Evolutionary conservation across 2,113 vertebrate species (phyloP).

Genomic region (Chinchilla lanigera): DNA sequence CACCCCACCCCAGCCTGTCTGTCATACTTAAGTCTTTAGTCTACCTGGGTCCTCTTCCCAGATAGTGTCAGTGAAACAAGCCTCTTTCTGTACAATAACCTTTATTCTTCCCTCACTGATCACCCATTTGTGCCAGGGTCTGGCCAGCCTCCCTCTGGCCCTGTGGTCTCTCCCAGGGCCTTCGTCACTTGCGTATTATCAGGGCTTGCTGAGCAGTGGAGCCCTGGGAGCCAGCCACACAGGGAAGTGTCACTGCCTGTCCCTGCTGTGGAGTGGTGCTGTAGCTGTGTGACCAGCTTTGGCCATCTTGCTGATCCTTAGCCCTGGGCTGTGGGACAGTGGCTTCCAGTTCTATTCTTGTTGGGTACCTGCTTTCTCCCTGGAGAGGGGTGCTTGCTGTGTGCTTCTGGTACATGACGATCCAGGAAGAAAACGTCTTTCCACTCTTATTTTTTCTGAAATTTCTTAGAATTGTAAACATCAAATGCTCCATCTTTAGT

Average conservation of each 20-base stretch:
- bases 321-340: fast-evolving
- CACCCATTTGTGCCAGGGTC: background rate
- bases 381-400: background rate
- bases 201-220: background rate
- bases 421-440: background rate
- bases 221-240: background rate
- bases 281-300: fast-evolving
- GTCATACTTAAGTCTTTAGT: fast-evolving
- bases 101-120: background rate
- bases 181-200: fast-evolving
- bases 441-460: background rate
- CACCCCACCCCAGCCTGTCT: background rate
- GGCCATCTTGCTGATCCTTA: fast-evolving
- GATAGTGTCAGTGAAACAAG: fast-evolving
- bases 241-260: fast-evolving
- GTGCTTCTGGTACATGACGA: fast-evolving
- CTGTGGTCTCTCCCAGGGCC: background rate
- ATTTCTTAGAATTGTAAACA: background rate
- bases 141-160: background rate
- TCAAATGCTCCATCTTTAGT: background rate
- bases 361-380: background rate
- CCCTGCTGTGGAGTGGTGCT: background rate
- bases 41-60: background rate
- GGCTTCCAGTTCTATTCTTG: background rate
- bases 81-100: background rate